These are phyloP conservation scores for Tachina lurida DNA, from an alignment of 2,888 invertebrate genomes.

Conservation along the genomic window DNA sequence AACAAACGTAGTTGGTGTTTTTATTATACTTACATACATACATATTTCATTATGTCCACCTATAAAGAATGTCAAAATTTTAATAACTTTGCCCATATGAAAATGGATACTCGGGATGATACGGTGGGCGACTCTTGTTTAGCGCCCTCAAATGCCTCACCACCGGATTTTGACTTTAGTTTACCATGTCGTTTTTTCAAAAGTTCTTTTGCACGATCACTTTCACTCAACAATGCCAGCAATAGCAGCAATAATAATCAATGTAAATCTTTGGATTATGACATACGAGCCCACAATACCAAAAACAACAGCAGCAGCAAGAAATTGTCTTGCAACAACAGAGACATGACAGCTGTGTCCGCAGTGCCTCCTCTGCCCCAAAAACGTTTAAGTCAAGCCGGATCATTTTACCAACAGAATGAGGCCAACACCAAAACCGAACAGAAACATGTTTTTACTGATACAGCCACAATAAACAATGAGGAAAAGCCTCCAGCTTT, in stretches of 20 bases:
- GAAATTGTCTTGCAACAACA: conserved; percentile 44
- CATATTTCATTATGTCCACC: conserved; percentile 13
- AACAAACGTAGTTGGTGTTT: conserved; percentile 18
- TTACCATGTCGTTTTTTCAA: conserved; percentile 84
- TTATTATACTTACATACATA: background rate
- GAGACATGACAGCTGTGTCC: conserved; percentile 56
- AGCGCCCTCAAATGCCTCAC: conserved; percentile 70
- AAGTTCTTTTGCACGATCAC: conserved; percentile 84
- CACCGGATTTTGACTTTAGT: conserved; percentile 82
- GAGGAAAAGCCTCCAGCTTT: conserved; percentile 76
- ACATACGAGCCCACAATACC: conserved; percentile 72
- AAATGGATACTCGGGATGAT: conserved; percentile 62
- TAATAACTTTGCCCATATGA: conserved; percentile 33
- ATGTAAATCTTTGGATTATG: conserved; percentile 82
- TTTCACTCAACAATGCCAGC: conserved; percentile 81
- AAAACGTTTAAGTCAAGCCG: conserved; percentile 71
- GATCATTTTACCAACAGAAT: conserved; percentile 57
- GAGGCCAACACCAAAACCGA: conserved; percentile 65
- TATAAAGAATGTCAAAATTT: conserved; percentile 34
- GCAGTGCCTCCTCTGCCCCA: conserved; percentile 71
- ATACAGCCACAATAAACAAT: conserved; percentile 8
- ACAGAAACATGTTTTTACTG: conserved; percentile 70
- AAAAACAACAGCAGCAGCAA: conserved; percentile 70
- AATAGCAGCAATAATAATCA: conserved; percentile 73
- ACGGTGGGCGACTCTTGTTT: background rate